phyloP scores from a whole-genome alignment of 2,113 vertebrate species.

The Sinocyclocheilus anophthalmus region DNA sequence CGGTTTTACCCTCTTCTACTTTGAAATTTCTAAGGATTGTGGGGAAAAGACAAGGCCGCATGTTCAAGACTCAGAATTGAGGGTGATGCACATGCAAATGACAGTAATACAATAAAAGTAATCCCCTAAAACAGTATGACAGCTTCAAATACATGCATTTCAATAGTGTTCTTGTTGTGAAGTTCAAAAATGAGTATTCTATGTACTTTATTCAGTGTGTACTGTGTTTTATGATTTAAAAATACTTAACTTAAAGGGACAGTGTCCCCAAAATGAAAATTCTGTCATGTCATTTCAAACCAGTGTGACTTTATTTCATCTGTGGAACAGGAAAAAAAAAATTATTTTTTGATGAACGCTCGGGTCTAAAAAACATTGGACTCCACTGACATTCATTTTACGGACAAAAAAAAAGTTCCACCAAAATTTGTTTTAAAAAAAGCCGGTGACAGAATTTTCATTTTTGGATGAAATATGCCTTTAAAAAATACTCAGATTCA shows the following conservation, averaged over 20 bases:
- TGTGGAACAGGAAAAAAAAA: neutral
- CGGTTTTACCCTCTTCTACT: neutral
- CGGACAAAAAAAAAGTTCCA: neutral
- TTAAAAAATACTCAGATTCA: neutral
- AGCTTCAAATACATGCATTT: neutral
- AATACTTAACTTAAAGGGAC: neutral
- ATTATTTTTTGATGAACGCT: neutral
- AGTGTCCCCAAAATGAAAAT: neutral
- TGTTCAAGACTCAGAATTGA: conserved; percentile 2
- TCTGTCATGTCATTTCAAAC: neutral
- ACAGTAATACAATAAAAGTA: neutral
- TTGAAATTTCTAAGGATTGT: neutral
- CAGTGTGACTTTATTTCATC: neutral
- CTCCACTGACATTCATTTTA: neutral
- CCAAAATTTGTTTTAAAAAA: neutral
- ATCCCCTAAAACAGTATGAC: neutral
- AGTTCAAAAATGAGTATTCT: neutral
- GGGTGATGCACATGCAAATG: neutral
- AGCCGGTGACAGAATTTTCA: neutral
- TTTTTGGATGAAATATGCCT: neutral
- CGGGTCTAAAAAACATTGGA: neutral
- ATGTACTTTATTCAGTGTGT: neutral
- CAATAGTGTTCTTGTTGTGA: neutral
- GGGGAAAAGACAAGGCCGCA: neutral
- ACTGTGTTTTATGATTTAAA: neutral